Evolutionary conservation across 1,140 invertebrate genomes (phyloP).

Genomic region (Cherax quadricarinatus): DNA sequence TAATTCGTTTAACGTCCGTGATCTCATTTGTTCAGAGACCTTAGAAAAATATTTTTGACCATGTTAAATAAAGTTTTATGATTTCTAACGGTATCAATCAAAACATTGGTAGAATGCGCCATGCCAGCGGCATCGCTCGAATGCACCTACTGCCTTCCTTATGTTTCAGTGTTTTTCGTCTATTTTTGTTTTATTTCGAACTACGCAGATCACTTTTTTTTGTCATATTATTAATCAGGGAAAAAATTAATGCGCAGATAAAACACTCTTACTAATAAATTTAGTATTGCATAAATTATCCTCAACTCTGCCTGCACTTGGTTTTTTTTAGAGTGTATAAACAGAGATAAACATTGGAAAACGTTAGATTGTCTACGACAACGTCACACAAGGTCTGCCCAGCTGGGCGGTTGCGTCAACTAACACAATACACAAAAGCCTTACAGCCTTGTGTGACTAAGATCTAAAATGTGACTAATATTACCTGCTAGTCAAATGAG

Average conservation of each 20-base stretch:
- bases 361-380: neutral
- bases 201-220: neutral
- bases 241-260: neutral
- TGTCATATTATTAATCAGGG: neutral
- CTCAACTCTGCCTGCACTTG: neutral
- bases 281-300: neutral
- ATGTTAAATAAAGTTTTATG: neutral
- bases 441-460: neutral
- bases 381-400: neutral
- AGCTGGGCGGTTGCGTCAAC: constrained; percentile 1
- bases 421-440: neutral
- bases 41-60: neutral
- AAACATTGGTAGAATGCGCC: neutral
- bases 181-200: neutral
- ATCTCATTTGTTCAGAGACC: neutral
- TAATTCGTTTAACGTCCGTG: neutral
- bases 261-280: neutral
- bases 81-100: neutral
- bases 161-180: neutral
- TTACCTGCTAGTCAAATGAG: neutral
- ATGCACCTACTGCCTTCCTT: neutral
- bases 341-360: neutral
- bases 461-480: neutral
- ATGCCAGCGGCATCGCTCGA: neutral
- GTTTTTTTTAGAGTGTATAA: neutral